A percentile compares a stretch with the other conserved stretches of the same genome.
Conservation (phyloP, 2,113 vertebrate genomes). For the Passer montanus region DNA sequence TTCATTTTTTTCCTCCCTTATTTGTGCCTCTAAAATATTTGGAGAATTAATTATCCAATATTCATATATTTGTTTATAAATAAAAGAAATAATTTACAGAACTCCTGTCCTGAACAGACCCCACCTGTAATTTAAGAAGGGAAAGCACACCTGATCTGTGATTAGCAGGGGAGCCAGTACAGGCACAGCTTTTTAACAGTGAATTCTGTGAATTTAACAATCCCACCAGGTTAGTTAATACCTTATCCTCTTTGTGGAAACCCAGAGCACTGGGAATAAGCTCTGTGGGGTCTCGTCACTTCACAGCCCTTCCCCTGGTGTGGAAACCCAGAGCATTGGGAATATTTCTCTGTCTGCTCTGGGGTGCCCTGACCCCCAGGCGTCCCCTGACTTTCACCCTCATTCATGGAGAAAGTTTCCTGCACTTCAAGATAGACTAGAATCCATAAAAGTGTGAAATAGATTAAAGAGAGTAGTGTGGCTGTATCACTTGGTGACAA, state of each 20-base stretch:
- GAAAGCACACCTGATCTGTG: not conserved
- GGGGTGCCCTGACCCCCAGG: too few species aligned
- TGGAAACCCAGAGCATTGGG: too few species aligned
- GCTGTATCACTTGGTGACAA: too few species aligned
- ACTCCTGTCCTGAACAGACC: not conserved
- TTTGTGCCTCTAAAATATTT: not conserved
- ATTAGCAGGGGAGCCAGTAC: not conserved
- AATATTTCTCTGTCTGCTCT: too few species aligned
- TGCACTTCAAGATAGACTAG: too few species aligned
- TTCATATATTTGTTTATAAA: not conserved
- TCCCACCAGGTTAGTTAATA: not conserved
- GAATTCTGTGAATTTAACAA: not conserved
- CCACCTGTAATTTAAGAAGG: not conserved
- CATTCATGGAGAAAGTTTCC: too few species aligned
- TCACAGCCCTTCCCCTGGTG: too few species aligned
- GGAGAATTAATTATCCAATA: not conserved
- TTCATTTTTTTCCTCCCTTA: not conserved
- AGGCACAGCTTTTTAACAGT: not conserved
- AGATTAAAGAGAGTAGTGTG: too few species aligned
- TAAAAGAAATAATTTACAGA: not conserved
- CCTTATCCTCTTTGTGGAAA: not conserved
- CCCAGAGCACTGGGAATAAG: too few species aligned
- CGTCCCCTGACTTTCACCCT: too few species aligned
- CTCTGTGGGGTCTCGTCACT: too few species aligned
- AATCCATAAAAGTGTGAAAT: too few species aligned